phyloP scores from a whole-genome alignment of 2,797 vertebrate genomes.

The Xyrichtys novacula region DNA sequence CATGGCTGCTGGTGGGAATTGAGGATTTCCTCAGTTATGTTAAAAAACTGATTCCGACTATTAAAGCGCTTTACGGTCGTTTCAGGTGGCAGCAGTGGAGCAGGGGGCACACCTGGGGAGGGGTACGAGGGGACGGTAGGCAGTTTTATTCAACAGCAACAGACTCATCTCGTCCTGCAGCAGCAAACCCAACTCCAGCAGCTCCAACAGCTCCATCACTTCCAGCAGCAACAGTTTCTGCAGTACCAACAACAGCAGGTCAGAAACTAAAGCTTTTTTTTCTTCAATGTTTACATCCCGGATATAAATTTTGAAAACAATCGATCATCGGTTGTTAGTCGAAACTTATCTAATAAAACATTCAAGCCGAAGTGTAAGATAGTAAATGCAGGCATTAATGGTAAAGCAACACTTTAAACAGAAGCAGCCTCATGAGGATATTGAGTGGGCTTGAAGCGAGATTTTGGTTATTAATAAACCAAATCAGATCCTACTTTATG shows the following conservation, averaged over 20 bases:
- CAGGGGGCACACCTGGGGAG: conserved; percentile 83
- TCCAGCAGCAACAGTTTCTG: conserved; percentile 88
- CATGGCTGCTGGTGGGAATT: conserved; percentile 71
- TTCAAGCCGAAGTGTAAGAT: too few species aligned
- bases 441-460: too few species aligned
- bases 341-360: too few species aligned
- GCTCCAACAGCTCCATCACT: conserved; percentile 86
- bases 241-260: conserved; percentile 81
- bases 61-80: neutral
- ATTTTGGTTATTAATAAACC: too few species aligned
- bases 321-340: too few species aligned
- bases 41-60: neutral
- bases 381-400: too few species aligned
- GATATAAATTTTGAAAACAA: too few species aligned
- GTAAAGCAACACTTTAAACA: too few species aligned
- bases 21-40: neutral
- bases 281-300: too few species aligned
- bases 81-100: conserved; percentile 70
- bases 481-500: too few species aligned
- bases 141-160: conserved; percentile 88
- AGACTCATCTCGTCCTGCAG: conserved; percentile 79
- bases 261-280: too few species aligned
- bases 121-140: conserved; percentile 89
- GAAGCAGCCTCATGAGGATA: too few species aligned
- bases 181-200: conserved; percentile 86